Conservation (phyloP, 2,888 invertebrate genomes). For the Sinohyriopsis cumingii region DNA sequence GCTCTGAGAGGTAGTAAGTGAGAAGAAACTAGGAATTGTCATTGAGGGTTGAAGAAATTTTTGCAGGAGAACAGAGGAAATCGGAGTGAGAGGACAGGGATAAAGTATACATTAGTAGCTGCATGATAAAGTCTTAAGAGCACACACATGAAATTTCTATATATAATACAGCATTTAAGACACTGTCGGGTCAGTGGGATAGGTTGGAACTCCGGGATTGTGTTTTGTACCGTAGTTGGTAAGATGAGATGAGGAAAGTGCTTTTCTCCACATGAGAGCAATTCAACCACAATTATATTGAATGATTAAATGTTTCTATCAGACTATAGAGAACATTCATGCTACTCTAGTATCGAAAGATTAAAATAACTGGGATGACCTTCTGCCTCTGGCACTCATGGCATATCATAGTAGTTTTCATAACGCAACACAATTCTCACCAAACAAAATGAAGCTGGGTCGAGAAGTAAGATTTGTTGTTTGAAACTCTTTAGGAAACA, state of each 20-base stretch:
- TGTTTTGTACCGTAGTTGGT: neutral
- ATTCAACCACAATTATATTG: too few relatives aligned
- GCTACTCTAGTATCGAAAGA: constrained; percentile 6
- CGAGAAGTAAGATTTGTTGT: constrained; percentile 17
- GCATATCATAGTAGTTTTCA: constrained; percentile 30
- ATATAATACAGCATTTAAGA: neutral
- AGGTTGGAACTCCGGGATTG: neutral
- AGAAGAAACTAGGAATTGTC: too few relatives aligned
- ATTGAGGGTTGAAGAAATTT: too few relatives aligned
- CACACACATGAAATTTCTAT: neutral
- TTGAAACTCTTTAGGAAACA: too few relatives aligned
- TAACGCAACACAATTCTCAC: too few relatives aligned
- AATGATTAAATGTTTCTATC: too few relatives aligned
- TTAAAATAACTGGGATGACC: constrained; percentile 29
- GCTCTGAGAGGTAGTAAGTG: too few relatives aligned
- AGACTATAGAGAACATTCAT: neutral
- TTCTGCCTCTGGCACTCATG: constrained; percentile 18
- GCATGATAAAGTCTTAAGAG: too few relatives aligned
- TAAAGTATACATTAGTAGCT: too few relatives aligned
- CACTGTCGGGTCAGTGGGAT: neutral
- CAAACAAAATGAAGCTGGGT: constrained; percentile 26
- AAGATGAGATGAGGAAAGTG: neutral
- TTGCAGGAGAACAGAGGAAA: too few relatives aligned
- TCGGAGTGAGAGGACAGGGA: too few relatives aligned
- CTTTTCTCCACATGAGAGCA: neutral